Evolutionary conservation across 2,113 vertebrate species (phyloP).

Genomic region (Bothrops jararaca): DNA sequence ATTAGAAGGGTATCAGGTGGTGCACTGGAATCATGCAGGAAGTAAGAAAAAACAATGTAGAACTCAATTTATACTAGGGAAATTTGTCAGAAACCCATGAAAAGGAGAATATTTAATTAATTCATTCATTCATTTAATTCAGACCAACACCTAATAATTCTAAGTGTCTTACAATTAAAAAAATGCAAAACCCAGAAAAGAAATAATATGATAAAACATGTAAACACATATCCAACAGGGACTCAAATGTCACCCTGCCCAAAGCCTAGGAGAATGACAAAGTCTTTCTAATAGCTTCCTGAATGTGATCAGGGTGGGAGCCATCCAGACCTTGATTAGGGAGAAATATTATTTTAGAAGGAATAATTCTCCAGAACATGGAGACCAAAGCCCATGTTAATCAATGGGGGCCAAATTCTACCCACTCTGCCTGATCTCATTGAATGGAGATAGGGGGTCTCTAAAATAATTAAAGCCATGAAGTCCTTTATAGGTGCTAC

Average conservation of each 20-base stretch:
- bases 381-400: background rate
- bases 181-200: too few species aligned
- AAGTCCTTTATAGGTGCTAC: background rate
- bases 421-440: background rate
- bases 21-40: background rate
- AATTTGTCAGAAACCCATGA: too few species aligned
- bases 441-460: background rate
- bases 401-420: background rate
- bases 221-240: background rate
- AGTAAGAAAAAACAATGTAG: background rate
- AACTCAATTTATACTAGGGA: background rate
- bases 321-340: background rate
- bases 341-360: background rate
- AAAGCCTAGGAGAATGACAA: background rate
- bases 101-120: too few species aligned
- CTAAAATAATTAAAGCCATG: background rate
- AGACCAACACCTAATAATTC: too few species aligned
- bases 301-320: background rate
- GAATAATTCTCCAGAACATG: background rate
- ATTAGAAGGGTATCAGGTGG: background rate
- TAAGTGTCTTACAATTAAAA: too few species aligned
- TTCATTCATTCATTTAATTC: too few species aligned
- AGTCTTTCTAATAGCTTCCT: background rate
- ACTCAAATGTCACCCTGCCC: background rate
- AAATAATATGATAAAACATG: background rate